Percentiles rank a stretch among this genome's conserved stretches.
These are phyloP conservation scores for Cephus pulcher DNA, from an alignment of 2,888 invertebrate species.

Conservation along the genomic window DNA sequence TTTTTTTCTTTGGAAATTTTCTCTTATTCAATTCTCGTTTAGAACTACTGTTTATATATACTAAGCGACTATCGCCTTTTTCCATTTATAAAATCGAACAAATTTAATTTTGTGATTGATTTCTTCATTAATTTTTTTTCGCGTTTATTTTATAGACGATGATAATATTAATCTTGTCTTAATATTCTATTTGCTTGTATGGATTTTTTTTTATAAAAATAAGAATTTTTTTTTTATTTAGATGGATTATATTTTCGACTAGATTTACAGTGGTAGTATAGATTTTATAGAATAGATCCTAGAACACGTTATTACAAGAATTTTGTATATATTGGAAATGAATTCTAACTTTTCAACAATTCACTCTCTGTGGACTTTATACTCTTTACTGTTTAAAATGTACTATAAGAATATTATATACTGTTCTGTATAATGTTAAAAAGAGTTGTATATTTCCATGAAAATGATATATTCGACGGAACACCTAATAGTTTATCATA, in stretches of 20 bases:
- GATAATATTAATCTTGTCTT: background rate
- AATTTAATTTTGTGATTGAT: background rate
- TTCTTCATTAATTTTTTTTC: background rate
- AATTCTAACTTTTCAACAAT: background rate
- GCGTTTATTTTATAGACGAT: background rate
- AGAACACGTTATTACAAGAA: background rate
- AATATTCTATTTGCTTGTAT: background rate
- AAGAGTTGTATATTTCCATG: background rate
- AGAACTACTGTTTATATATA: background rate
- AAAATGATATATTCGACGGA: background rate
- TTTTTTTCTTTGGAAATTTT: background rate
- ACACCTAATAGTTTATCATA: background rate
- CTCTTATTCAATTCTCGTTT: background rate
- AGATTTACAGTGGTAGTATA: background rate
- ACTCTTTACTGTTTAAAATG: background rate
- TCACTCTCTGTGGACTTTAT: background rate
- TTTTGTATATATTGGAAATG: no score
- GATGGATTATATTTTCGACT: background rate
- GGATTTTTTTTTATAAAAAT: background rate
- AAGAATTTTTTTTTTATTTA: background rate
- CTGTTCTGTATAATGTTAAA: background rate
- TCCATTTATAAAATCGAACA: background rate
- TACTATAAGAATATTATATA: background rate
- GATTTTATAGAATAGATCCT: background rate
- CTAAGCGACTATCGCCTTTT: background rate